These are phyloP conservation scores for Cryptoprocta ferox DNA, from an alignment of 2,797 vertebrate species.

Conservation along the genomic window DNA sequence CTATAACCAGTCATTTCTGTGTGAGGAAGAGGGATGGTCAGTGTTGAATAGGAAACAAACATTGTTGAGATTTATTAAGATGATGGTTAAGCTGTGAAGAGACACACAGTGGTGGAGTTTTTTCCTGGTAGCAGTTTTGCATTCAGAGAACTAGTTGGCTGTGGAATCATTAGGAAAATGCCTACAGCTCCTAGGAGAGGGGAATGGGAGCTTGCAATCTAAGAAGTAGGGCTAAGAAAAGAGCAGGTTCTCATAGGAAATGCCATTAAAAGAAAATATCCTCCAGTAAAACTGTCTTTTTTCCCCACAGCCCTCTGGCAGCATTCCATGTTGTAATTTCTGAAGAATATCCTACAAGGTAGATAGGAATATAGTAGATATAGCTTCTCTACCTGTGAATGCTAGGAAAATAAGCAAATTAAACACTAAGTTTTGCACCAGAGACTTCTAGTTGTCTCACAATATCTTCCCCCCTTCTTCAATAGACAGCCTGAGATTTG, in stretches of 20 bases:
- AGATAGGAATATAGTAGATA: not conserved
- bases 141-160: not conserved
- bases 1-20: slow-evolving; percentile 25
- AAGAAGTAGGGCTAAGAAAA: not conserved
- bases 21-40: slow-evolving; percentile 19
- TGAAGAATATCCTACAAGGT: not conserved
- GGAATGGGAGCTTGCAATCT: not conserved
- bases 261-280: not conserved
- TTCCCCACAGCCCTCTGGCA: not conserved
- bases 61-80: slow-evolving; percentile 56
- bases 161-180: not conserved
- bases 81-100: not conserved
- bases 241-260: not conserved
- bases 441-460: not conserved
- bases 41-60: slow-evolving; percentile 28
- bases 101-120: not conserved
- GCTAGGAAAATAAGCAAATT: not conserved
- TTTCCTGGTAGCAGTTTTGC: not conserved
- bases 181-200: not conserved
- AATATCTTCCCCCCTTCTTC: not conserved
- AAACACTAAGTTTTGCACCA: not conserved
- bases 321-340: not conserved
- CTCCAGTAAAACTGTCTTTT: not conserved
- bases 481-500: not conserved
- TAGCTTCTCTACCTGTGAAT: not conserved